A percentile compares a stretch with the other conserved stretches of the same genome.
phyloP scores from a whole-genome alignment of 1,140 invertebrate genomes.

The Rhyacophila brunnea region DNA sequence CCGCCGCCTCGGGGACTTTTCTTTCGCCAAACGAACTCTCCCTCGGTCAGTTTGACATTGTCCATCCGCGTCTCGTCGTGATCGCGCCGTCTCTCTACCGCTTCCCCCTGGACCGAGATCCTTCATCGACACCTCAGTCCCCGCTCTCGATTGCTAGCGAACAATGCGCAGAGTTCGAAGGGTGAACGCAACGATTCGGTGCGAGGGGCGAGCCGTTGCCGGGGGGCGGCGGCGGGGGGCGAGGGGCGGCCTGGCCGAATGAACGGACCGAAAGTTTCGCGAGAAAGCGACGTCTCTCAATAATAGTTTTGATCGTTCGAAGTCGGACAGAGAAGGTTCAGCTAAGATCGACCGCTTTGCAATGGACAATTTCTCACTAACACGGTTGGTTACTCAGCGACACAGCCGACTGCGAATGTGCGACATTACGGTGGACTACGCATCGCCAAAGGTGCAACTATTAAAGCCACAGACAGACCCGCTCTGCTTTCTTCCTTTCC shows the following conservation, averaged over 20 bases:
- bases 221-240: background rate
- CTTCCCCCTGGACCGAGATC: slow-evolving; percentile 21
- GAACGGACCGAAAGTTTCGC: slow-evolving; percentile 24
- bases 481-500: no score
- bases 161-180: no score
- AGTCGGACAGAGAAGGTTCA: slow-evolving; percentile 32
- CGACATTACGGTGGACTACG: no score
- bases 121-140: slow-evolving; percentile 4
- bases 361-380: slow-evolving; percentile 38
- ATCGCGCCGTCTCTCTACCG: slow-evolving; percentile 19
- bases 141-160: no score
- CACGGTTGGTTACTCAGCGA: slow-evolving; percentile 31
- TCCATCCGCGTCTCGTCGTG: slow-evolving; percentile 32
- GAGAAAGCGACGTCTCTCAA: slow-evolving; percentile 11
- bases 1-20: slow-evolving; percentile 43
- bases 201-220: background rate
- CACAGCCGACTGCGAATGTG: background rate
- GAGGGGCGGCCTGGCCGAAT: slow-evolving; percentile 11
- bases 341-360: slow-evolving; percentile 32
- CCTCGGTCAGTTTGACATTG: slow-evolving; percentile 35
- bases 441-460: no score
- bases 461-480: no score
- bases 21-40: slow-evolving; percentile 39
- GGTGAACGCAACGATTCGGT: background rate
- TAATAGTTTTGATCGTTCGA: slow-evolving; percentile 18